These are phyloP conservation scores for Dinoponera quadriceps DNA, from an alignment of 1,140 invertebrate genomes.

Conservation along the genomic window DNA sequence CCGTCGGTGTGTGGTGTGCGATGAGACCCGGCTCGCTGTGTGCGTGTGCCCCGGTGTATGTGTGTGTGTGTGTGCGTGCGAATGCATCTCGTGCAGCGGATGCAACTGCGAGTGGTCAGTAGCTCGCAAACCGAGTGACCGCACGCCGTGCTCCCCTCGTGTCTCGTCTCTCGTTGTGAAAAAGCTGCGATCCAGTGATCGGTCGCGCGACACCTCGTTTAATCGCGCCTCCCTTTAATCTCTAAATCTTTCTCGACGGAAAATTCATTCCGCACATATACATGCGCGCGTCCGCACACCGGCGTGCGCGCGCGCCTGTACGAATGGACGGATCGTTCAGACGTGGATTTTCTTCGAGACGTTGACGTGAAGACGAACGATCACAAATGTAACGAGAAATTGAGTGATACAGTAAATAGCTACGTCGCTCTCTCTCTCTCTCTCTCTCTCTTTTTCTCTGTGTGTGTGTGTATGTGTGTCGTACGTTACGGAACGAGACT, in stretches of 20 bases:
- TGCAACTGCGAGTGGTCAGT: constrained; percentile 84
- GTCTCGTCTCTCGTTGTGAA: constrained; percentile 54
- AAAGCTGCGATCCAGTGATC: constrained; percentile 40
- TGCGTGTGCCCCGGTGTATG: constrained; percentile 78
- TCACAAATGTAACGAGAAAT: no score
- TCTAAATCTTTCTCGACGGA: constrained; percentile 40
- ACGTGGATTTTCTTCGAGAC: no score
- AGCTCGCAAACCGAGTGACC: constrained; percentile 82
- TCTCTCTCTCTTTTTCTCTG: no score
- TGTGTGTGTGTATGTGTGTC: no score
- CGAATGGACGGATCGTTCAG: no score
- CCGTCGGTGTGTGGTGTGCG: constrained; percentile 78
- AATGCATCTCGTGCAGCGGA: constrained; percentile 84
- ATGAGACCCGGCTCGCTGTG: constrained; percentile 71
- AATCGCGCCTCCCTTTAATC: constrained; percentile 45
- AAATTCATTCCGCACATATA: constrained; percentile 14
- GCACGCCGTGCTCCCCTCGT: constrained; percentile 75
- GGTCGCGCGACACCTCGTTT: constrained; percentile 28
- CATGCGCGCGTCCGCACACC: no score
- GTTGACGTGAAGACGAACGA: no score
- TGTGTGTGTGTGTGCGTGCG: constrained; percentile 77
- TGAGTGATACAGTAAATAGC: no score
- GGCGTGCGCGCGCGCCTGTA: no score
- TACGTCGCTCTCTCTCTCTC: no score
- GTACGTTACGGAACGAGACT: no score